Percentiles rank a stretch among this genome's conserved stretches.
Evolutionary conservation across 1,140 invertebrate genomes (phyloP).

Genomic region (Bombus fervidus): DNA sequence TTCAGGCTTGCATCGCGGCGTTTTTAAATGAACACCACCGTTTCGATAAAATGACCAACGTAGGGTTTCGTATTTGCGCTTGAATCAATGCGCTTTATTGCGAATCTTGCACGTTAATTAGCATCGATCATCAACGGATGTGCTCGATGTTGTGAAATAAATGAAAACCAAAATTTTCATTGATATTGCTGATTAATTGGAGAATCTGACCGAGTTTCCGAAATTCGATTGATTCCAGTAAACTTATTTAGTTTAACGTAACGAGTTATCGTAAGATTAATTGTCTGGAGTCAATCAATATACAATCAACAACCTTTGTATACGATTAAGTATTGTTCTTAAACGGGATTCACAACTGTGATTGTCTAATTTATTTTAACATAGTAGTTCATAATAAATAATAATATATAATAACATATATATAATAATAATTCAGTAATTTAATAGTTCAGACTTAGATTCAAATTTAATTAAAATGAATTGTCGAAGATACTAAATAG

Average conservation of each 20-base stretch:
- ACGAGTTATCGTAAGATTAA: not conserved
- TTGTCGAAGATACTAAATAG: too few species aligned
- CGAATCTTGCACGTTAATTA: not conserved
- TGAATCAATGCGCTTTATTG: not conserved
- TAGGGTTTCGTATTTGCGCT: not conserved
- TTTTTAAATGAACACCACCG: slow-evolving; percentile 27
- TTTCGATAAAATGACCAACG: not conserved
- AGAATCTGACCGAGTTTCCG: not conserved
- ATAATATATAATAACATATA: too few species aligned
- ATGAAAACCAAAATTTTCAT: not conserved
- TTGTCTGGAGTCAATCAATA: not conserved
- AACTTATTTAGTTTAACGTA: not conserved
- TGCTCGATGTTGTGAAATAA: not conserved
- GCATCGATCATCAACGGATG: not conserved
- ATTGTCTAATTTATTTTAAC: too few species aligned
- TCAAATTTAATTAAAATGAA: too few species aligned
- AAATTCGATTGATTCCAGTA: not conserved
- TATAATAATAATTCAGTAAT: too few species aligned
- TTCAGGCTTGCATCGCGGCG: not conserved
- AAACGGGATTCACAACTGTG: too few species aligned
- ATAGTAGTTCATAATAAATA: too few species aligned
- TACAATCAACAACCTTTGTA: not conserved
- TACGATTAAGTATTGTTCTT: not conserved
- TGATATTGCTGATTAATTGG: not conserved
- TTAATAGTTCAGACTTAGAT: too few species aligned